These are phyloP conservation scores for Pseudolycoriella hygida DNA, from an alignment of 2,888 invertebrate genomes.

Conservation along the genomic window DNA sequence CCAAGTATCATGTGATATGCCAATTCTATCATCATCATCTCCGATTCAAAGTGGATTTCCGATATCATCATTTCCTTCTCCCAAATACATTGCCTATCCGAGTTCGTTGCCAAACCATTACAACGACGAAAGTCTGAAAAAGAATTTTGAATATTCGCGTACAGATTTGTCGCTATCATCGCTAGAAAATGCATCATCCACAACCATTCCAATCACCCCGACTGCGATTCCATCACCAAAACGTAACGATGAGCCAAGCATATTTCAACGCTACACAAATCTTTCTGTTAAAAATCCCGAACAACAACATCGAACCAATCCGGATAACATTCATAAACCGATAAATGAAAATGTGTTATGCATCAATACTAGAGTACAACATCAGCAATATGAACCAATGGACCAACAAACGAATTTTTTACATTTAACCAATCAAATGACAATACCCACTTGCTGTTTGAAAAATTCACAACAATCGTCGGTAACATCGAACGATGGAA, in stretches of 20 bases:
- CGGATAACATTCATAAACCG: background rate
- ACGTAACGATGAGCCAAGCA: background rate
- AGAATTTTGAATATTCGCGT: slow-evolving; percentile 3
- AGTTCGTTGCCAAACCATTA: background rate
- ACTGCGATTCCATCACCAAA: background rate
- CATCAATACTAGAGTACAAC: background rate
- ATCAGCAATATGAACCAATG: background rate
- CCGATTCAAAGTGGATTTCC: background rate
- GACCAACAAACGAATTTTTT: background rate
- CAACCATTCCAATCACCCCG: background rate
- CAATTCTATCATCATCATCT: background rate
- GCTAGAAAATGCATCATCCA: background rate
- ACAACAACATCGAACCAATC: background rate
- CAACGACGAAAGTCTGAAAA: slow-evolving; percentile 1
- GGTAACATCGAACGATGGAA: background rate
- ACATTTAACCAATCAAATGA: background rate
- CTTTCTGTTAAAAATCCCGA: background rate
- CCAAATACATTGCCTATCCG: slow-evolving; percentile 3
- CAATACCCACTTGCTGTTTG: slow-evolving; percentile 2
- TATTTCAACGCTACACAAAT: background rate
- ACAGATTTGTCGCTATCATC: background rate
- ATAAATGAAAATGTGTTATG: background rate
- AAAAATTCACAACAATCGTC: background rate
- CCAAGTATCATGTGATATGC: slow-evolving; percentile 4
- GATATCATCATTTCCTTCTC: background rate